A percentile compares a stretch with the other conserved stretches of the same genome.
phyloP scores from a whole-genome alignment of 1,140 invertebrate species.

The Drosophila saltans region DNA sequence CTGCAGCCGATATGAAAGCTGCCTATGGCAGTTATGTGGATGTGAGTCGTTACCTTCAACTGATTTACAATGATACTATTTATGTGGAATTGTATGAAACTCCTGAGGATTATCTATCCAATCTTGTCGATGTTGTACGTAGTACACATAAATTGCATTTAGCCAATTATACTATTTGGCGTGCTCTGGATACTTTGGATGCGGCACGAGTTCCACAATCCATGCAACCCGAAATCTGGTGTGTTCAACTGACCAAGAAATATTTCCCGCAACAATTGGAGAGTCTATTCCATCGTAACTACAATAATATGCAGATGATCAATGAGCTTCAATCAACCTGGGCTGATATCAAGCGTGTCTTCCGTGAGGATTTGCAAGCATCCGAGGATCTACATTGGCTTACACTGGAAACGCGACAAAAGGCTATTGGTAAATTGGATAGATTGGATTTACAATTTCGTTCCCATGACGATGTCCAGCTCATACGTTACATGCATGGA shows the following conservation, averaged over 20 bases:
- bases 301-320: conserved; percentile 94
- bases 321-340: conserved; percentile 87
- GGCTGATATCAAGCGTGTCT: conserved; percentile 85
- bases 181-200: conserved; percentile 93
- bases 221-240: conserved; percentile 90
- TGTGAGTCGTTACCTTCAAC: conserved; percentile 65
- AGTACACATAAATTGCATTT: conserved; percentile 84
- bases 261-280: conserved; percentile 84
- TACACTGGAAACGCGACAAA: conserved; percentile 89
- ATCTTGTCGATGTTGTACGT: conserved; percentile 83
- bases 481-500: conserved; percentile 90
- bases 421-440: conserved; percentile 92
- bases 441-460: conserved; percentile 94
- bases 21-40: conserved; percentile 76
- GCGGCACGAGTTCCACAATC: conserved; percentile 91
- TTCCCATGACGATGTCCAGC: conserved; percentile 91
- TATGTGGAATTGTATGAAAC: conserved; percentile 71
- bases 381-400: conserved; percentile 89
- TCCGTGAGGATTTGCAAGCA: conserved; percentile 88
- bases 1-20: conserved; percentile 60
- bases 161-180: conserved; percentile 89
- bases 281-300: conserved; percentile 92
- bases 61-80: conserved; percentile 64
- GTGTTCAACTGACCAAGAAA: conserved; percentile 62
- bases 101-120: conserved; percentile 80